Evolutionary conservation across 2,113 vertebrate genomes (phyloP).

Genomic region (Isichthys henryi): DNA sequence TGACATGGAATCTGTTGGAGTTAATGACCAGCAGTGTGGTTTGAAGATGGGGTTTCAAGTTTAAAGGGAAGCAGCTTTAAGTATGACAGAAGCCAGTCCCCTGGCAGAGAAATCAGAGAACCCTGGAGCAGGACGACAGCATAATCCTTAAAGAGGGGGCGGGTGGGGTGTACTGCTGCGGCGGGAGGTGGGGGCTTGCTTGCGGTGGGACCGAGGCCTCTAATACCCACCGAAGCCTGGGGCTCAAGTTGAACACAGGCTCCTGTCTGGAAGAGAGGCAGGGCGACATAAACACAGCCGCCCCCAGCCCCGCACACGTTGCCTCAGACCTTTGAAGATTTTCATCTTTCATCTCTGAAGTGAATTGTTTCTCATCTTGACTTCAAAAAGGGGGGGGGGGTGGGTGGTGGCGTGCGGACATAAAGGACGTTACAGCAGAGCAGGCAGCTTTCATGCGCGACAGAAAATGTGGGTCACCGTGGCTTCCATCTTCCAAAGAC

Average conservation of each 20-base stretch:
- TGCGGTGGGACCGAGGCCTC: constrained; percentile 23
- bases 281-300: constrained; percentile 2
- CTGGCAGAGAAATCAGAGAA: constrained; percentile 20
- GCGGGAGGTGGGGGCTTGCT: not conserved
- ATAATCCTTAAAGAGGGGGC: constrained; percentile 32
- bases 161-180: not conserved
- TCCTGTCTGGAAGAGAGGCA: constrained; percentile 35
- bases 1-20: constrained; percentile 28
- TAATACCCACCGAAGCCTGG: constrained; percentile 32
- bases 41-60: constrained; percentile 30
- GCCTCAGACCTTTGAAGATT: constrained; percentile 50
- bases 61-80: constrained; percentile 21
- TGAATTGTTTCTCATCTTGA: constrained; percentile 58
- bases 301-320: constrained; percentile 36
- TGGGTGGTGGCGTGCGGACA: constrained; percentile 7
- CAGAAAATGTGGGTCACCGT: constrained; percentile 31
- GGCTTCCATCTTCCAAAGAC: constrained; percentile 26
- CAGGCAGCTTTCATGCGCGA: constrained; percentile 15
- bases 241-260: constrained; percentile 40
- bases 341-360: constrained; percentile 56
- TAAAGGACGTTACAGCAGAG: constrained; percentile 38
- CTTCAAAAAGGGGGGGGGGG: constrained; percentile 46
- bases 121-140: constrained; percentile 16
- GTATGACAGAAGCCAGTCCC: constrained; percentile 28
- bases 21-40: constrained; percentile 11